A percentile compares a stretch with the other conserved stretches of the same genome.
phyloP scores from a whole-genome alignment of 1,140 invertebrate species.

The Sinella curviseta region DNA sequence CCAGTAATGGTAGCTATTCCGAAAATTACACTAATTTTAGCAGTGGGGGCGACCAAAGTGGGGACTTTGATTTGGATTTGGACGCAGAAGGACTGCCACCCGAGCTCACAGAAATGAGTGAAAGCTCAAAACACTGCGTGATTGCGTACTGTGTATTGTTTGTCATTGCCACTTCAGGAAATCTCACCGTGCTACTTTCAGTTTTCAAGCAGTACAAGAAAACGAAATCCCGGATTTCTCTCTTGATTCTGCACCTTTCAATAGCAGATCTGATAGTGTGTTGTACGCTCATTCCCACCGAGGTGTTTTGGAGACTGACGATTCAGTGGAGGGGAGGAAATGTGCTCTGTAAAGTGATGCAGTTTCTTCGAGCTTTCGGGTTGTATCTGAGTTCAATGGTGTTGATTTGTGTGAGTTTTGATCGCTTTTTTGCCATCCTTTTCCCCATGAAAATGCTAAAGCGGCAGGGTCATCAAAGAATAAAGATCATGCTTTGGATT shows the following conservation, averaged over 20 bases:
- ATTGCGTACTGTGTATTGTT: slow-evolving; percentile 68
- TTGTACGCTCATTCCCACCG: slow-evolving; percentile 71
- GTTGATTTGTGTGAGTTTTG: slow-evolving; percentile 73
- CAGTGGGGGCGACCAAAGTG: background rate
- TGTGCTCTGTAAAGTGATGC: slow-evolving; percentile 69
- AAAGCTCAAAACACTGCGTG: slow-evolving; percentile 52
- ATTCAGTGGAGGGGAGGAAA: slow-evolving; percentile 76
- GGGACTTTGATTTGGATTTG: too few species aligned
- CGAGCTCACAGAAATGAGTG: slow-evolving; percentile 29
- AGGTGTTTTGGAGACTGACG: slow-evolving; percentile 71
- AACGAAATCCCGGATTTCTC: slow-evolving; percentile 70
- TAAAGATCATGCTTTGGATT: slow-evolving; percentile 70
- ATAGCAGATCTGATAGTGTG: slow-evolving; percentile 77
- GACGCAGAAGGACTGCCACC: too few species aligned
- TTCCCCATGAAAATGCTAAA: slow-evolving; percentile 70
- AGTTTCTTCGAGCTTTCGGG: slow-evolving; percentile 75
- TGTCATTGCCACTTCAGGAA: slow-evolving; percentile 69
- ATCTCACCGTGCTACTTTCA: slow-evolving; percentile 72
- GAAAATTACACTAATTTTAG: background rate
- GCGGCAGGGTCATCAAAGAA: slow-evolving; percentile 67
- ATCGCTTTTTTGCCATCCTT: slow-evolving; percentile 70
- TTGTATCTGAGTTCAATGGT: slow-evolving; percentile 80
- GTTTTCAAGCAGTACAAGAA: slow-evolving; percentile 65
- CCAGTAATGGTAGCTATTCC: background rate
- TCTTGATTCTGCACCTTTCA: slow-evolving; percentile 75